These are phyloP conservation scores for Drosophila incognita DNA, from an alignment of 2,888 invertebrate genomes.

Conservation along the genomic window DNA sequence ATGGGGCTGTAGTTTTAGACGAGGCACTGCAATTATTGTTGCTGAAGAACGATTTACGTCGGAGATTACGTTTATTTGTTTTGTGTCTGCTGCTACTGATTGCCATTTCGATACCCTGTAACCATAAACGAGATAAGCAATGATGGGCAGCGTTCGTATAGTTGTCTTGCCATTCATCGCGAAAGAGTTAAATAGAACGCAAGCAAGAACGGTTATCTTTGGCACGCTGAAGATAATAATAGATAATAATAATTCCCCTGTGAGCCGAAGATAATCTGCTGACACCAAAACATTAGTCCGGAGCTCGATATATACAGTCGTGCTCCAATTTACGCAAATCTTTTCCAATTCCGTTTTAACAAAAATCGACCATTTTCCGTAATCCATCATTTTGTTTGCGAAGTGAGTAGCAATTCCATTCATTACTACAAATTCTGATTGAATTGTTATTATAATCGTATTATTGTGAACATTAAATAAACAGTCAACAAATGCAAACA, in stretches of 20 bases:
- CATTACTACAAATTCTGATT: not conserved
- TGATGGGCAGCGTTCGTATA: not conserved
- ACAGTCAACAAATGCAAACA: not conserved
- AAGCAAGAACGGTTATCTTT: not conserved
- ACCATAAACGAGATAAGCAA: not conserved
- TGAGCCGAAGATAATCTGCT: not conserved
- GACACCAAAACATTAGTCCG: not conserved
- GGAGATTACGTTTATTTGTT: constrained; percentile 60
- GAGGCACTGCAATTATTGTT: constrained; percentile 66
- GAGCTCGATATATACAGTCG: not conserved
- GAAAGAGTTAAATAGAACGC: not conserved
- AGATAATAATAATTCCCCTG: not conserved
- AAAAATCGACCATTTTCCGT: too few species aligned
- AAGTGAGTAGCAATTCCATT: not conserved
- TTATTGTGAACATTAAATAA: not conserved
- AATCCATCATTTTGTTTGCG: not conserved
- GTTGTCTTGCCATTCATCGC: not conserved
- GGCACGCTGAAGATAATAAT: not conserved
- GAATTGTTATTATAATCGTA: not conserved
- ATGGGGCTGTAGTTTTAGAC: constrained; percentile 17
- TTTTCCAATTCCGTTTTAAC: not conserved
- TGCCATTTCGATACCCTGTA: constrained; percentile 11
- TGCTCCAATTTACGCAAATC: not conserved
- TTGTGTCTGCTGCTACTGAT: constrained; percentile 26
- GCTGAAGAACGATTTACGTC: constrained; percentile 65